phyloP scores from a whole-genome alignment of 1,140 invertebrate genomes.

The Drosophila littoralis region DNA sequence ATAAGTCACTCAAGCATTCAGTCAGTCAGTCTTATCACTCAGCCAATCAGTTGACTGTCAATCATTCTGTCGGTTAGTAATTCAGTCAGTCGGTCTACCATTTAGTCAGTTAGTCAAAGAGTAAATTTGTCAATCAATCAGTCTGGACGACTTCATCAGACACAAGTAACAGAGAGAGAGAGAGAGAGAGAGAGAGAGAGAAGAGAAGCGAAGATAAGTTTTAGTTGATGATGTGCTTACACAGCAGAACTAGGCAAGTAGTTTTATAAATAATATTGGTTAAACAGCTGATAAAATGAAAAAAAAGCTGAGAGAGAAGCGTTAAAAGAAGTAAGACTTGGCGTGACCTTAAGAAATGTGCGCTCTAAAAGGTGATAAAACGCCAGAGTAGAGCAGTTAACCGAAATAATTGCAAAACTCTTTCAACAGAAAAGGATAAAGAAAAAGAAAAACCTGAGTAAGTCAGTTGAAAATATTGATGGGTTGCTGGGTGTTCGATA shows the following conservation, averaged over 20 bases:
- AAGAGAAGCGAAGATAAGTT: background rate
- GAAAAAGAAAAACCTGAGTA: background rate
- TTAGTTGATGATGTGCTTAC: background rate
- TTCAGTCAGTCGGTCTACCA: no score
- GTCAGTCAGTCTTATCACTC: no score
- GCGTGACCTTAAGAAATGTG: background rate
- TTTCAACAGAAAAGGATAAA: background rate
- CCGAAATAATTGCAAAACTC: background rate
- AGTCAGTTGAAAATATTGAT: conserved; percentile 10
- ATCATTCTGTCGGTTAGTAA: no score
- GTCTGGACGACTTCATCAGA: no score
- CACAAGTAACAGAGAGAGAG: no score
- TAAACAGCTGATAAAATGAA: background rate
- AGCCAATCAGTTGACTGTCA: no score
- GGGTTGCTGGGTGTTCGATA: conserved; percentile 49
- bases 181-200: background rate
- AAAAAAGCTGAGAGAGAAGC: background rate
- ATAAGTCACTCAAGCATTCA: no score
- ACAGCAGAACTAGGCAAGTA: background rate
- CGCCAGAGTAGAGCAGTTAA: background rate
- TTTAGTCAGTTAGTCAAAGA: no score
- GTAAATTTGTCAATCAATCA: no score
- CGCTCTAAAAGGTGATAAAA: background rate
- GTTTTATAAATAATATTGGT: background rate
- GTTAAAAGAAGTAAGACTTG: background rate